phyloP scores from a whole-genome alignment of 2,888 invertebrate species.

The Brachypterus glaber region DNA sequence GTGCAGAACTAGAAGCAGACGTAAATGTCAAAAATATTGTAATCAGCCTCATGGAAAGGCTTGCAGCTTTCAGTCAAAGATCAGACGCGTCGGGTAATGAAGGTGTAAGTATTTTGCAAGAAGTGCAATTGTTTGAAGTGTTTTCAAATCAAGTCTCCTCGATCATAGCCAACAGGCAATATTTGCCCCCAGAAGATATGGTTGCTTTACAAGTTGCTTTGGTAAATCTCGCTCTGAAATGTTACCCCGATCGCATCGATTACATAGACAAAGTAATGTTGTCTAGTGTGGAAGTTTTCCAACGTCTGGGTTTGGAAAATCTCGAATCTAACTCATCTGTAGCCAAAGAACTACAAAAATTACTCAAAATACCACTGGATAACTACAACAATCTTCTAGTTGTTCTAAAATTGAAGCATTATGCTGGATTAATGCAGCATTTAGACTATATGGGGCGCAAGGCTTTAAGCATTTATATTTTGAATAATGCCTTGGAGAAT shows the following conservation, averaged over 20 bases:
- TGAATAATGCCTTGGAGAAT: conserved; percentile 82
- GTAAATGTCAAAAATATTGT: conserved; percentile 98
- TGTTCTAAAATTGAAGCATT: conserved; percentile 78
- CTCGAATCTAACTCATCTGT: conserved; percentile 72
- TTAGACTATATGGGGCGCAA: conserved; percentile 84
- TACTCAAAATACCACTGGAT: conserved; percentile 90
- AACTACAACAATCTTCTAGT: conserved; percentile 88
- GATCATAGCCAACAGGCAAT: conserved; percentile 85
- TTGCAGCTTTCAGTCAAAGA: conserved; percentile 76
- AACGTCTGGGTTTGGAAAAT: conserved; percentile 74
- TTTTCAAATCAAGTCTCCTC: conserved; percentile 96
- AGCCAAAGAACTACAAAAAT: conserved; percentile 84
- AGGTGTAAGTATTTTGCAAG: conserved; percentile 40
- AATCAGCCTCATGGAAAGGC: conserved; percentile 87
- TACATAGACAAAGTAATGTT: conserved; percentile 93
- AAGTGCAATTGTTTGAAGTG: conserved; percentile 93
- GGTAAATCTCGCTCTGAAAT: conserved; percentile 89
- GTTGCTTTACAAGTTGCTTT: conserved; percentile 91
- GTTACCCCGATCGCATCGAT: conserved; percentile 88
- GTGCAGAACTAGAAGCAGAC: conserved; percentile 88
- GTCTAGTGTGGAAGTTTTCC: conserved; percentile 78
- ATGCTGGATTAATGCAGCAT: conserved; percentile 73
- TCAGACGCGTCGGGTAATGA: conserved; percentile 47
- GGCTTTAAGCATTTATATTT: conserved; percentile 76
- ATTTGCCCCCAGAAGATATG: conserved; percentile 94